phyloP scores from a whole-genome alignment of 2,113 vertebrate species.

The Mesembrinibis cayennensis region DNA sequence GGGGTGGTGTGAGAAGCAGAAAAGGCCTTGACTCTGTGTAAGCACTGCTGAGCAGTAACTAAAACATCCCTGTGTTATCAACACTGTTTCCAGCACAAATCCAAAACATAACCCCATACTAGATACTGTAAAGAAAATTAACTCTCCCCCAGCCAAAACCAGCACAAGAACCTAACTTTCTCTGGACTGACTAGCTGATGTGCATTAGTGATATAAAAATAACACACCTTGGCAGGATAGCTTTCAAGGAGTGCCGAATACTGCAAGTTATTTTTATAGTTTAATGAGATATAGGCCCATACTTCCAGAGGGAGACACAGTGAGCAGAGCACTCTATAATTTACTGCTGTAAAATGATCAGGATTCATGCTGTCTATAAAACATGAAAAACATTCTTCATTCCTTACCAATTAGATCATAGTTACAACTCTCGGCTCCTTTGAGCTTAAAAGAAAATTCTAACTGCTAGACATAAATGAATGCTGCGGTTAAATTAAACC shows the following conservation, averaged over 20 bases:
- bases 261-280: conserved; percentile 76
- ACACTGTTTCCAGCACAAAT: no score
- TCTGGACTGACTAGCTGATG: conserved; percentile 41
- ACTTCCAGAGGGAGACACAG: conserved; percentile 68
- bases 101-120: no score
- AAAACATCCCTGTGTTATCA: no score
- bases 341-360: conserved; percentile 80
- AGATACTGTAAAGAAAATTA: no score
- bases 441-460: conserved; percentile 78
- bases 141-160: no score
- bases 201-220: conserved; percentile 72
- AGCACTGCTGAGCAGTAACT: no score
- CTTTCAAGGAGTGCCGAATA: conserved; percentile 40
- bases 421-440: conserved; percentile 73
- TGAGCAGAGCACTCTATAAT: conserved; percentile 73
- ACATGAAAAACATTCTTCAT: conserved; percentile 83
- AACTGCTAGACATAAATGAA: conserved; percentile 80
- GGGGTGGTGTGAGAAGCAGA: no score
- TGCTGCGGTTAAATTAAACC: conserved; percentile 79
- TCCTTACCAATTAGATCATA: conserved; percentile 82
- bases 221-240: conserved; percentile 68
- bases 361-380: conserved; percentile 81
- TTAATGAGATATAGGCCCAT: conserved; percentile 70
- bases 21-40: no score
- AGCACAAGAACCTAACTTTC: conserved; percentile 25